Evolutionary conservation across 1,140 invertebrate species (phyloP).

Genomic region (Arion vulgaris): DNA sequence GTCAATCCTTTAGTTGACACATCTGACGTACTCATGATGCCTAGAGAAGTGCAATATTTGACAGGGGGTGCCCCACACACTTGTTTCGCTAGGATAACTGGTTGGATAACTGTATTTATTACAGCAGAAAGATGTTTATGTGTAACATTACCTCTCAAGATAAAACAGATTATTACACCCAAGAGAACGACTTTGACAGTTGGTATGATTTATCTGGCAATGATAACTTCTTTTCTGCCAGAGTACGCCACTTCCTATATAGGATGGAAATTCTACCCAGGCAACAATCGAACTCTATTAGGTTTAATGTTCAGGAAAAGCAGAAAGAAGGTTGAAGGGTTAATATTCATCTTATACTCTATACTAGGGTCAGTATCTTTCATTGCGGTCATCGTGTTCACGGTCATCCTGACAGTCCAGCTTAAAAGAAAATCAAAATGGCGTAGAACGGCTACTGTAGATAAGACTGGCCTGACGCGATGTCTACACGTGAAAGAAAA

Average conservation of each 20-base stretch:
- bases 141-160: neutral
- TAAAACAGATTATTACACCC: conserved; percentile 21
- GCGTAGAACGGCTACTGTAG: neutral
- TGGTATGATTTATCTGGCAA: neutral
- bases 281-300: neutral
- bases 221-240: neutral
- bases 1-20: neutral
- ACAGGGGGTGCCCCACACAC: neutral
- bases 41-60: neutral
- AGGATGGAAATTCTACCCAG: conserved; percentile 1
- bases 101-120: conserved; percentile 6
- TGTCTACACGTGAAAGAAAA: neutral
- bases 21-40: neutral
- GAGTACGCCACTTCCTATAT: neutral
- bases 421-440: neutral
- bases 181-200: neutral
- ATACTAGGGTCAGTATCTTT: neutral
- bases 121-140: conserved; percentile 23
- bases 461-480: neutral
- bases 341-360: neutral
- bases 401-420: neutral
- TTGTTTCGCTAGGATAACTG: neutral
- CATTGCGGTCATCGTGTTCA: neutral
- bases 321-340: neutral
- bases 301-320: neutral